Evolutionary conservation across 2,888 invertebrate species (phyloP).

Genomic region (Eudasyphora cyanicolor): DNA sequence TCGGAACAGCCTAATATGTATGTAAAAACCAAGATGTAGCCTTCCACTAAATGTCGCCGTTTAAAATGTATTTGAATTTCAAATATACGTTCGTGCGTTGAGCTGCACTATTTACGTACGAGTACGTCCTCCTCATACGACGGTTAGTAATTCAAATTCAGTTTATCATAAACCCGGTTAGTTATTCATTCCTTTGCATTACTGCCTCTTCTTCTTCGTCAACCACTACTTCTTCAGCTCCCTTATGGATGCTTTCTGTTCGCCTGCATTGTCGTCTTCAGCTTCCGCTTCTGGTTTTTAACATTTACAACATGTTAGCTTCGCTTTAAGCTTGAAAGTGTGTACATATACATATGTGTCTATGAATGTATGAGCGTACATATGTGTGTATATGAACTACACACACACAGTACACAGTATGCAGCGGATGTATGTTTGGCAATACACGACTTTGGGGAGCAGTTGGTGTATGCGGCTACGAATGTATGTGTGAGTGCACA

Average conservation of each 20-base stretch:
- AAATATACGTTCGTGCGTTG: not conserved
- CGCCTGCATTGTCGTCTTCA: not conserved
- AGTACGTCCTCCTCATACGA: not conserved
- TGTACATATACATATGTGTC: no score
- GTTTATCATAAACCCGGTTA: constrained; percentile 26
- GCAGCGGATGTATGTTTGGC: not conserved
- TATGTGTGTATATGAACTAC: not conserved
- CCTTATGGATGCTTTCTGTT: not conserved
- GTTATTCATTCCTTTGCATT: constrained; percentile 18
- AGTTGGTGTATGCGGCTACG: not conserved
- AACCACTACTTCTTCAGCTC: not conserved
- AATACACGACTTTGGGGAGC: not conserved
- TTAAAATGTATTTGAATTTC: constrained; percentile 24
- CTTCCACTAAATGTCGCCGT: constrained; percentile 4
- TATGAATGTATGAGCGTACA: not conserved
- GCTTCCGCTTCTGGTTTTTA: constrained; percentile 24
- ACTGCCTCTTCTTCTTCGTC: not conserved
- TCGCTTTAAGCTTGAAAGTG: not conserved
- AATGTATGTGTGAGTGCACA: not conserved
- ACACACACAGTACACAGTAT: not conserved
- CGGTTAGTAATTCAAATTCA: constrained; percentile 17
- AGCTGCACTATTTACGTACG: not conserved
- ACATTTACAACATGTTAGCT: constrained; percentile 29
- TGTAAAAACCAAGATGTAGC: not conserved
- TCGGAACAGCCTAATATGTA: no score